Base-by-base conservation (phyloP, 2,888 invertebrate genomes). In the Vanessa cardui region DNA sequence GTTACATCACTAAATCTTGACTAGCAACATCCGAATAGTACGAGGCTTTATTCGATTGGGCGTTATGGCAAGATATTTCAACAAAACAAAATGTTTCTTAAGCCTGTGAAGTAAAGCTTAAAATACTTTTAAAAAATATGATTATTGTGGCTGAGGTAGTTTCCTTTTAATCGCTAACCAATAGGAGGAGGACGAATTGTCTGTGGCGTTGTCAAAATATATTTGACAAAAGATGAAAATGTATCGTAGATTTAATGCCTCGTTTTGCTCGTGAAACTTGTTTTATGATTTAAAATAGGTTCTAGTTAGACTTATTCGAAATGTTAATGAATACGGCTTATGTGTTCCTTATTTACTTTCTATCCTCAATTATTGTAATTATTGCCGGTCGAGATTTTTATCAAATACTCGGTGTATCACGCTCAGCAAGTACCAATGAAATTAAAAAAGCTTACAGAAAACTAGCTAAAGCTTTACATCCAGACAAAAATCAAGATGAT, bases 381-480 rank as follows among this genome's bases (percentile, higher is more conserved):
- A 80, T 93, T 81, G 95, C 95, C 75, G 95, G 98, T 77, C 94
- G 99, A 79, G 98, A 99, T 90, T 99, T 99, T 90, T 99, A 99
- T 92, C 94, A 95, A 80, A 99, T 99, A 83, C 94, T 99, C 70
- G 97, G 97, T 74, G 96, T 99, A 68, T 93, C 96, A 60, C 96
- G 95, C 85, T 95, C 95, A 78, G 99, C 99, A 20, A 97, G 94
- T 79, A 95, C 96, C 69, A 98, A 99, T 92, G 97, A 99, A 88
- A 97, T 99, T 69, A 99, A 99, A 89, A 99, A 99, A 93, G 99
- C 99, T 54, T 99, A 99, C 89, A 94, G 99, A 82, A 96, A 96
- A 81, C 88, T 98, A 88, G 99, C 99, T 21, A 99, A 98, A 92
- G 98, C 98, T 85, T 90, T 98, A 72, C 99, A 99, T 94, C 99